Evolutionary conservation across 2,113 vertebrate genomes (phyloP), one percentile per base, ranked within the genome.

Genomic region (Saguinus imperator): DNA sequence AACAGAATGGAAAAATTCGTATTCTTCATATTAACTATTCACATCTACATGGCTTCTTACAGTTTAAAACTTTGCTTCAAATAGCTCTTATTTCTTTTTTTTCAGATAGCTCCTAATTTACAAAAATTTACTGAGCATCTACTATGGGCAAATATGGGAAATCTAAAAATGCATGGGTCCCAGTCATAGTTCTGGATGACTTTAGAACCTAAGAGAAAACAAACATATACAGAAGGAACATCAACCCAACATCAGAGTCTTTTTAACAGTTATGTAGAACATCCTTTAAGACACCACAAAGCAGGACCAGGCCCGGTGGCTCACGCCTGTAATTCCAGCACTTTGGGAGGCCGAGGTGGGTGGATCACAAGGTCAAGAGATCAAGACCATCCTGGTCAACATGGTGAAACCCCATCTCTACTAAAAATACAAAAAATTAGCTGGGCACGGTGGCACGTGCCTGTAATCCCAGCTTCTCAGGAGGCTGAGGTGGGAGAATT

Each of bases 71-170:
- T 55, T 76, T 55, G 43, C 32, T 87, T 50, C 77, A 64, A 88
- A 23, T 16, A 61, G 57, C 45, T 82, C 21, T 57, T 45, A 75
- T 52, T 40, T 92, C 55, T 64, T 79, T 64, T 40, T 64, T 64
- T 79, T 77, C 81, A 84, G 87, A 21, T 50, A 37, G 37, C 37
- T 86, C 75, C 72, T 73, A 94, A 64, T 88, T 50, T 50, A 79
- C 43, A 89, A 70, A 84, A 86, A 80, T 20, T 25, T n/a, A 43
- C 3, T 58, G 17, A 45, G 23, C 40, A n/a, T 66, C 57, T 75
- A 35, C 27, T 16, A 35, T 1, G n/a, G 35, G 23, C 48, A 77
- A 61, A 40, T n/a, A 6, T 0, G 40, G 43, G 52, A 76, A 64
- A 52, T 13, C 17, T 10, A 35, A 76, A 73, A 48, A 21, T 2